Conservation (phyloP, 2,113 vertebrate genomes). For the Catharus fuscescens region DNA sequence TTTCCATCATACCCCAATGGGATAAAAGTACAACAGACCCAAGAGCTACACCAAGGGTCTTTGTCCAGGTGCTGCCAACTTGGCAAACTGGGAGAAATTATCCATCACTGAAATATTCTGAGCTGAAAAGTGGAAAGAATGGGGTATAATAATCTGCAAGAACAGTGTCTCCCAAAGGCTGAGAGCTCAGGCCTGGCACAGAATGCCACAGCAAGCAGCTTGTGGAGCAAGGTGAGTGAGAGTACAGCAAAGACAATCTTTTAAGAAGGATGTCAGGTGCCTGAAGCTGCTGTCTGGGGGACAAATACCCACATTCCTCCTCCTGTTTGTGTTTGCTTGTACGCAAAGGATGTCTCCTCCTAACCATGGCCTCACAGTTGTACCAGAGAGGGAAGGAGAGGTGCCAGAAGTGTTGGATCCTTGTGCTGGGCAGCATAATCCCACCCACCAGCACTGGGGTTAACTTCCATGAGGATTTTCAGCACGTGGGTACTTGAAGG, state of each 20-base stretch:
- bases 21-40: background rate
- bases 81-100: background rate
- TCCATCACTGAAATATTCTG: background rate
- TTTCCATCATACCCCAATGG: background rate
- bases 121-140: background rate
- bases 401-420: background rate
- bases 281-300: background rate
- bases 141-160: background rate
- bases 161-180: background rate
- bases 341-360: background rate
- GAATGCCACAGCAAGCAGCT: background rate
- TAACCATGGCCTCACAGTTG: too few species aligned
- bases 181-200: background rate
- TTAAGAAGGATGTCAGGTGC: background rate
- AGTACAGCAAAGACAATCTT: background rate
- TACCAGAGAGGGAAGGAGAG: background rate
- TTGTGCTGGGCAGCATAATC: too few species aligned
- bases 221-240: background rate
- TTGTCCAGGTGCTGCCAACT: background rate
- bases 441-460: fast-evolving
- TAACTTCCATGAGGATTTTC: background rate
- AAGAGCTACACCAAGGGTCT: background rate
- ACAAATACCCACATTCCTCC: background rate
- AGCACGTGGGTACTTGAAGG: fast-evolving
- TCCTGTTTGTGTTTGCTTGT: background rate